phyloP scores from a whole-genome alignment of 1,140 invertebrate genomes.

The Drosophila nannoptera region DNA sequence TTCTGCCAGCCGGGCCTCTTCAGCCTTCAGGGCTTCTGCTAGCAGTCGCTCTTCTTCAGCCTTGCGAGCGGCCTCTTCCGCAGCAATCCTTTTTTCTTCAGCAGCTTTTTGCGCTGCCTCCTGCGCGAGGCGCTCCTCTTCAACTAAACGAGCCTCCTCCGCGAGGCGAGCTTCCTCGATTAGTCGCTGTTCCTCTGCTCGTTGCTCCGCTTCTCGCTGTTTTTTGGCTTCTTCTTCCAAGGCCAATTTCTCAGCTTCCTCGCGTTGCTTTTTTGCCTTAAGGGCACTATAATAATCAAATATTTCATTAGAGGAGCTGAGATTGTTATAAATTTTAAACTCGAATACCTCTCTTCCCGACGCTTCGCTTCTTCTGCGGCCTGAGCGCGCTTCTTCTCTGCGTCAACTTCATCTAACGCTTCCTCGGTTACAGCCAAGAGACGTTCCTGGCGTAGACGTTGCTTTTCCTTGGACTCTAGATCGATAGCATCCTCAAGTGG shows the following conservation, averaged over 20 bases:
- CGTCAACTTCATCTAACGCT: conserved; percentile 79
- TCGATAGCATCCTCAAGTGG: conserved; percentile 81
- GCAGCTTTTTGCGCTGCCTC: conserved; percentile 70
- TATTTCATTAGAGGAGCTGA: not conserved
- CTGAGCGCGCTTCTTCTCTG: conserved; percentile 82
- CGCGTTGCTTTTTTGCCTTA: conserved; percentile 56
- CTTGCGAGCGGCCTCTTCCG: conserved; percentile 74
- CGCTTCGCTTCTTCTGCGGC: conserved; percentile 82
- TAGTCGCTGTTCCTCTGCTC: conserved; percentile 74
- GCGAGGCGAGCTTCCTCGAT: conserved; percentile 80
- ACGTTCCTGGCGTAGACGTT: conserved; percentile 80
- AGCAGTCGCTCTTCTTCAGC: conserved; percentile 77
- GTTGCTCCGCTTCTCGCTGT: conserved; percentile 79
- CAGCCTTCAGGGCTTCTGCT: conserved; percentile 80
- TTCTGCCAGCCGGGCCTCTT: conserved; percentile 80
- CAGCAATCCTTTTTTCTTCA: conserved; percentile 79
- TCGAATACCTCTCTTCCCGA: conserved; percentile 82
- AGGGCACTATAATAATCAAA: conserved; percentile 30
- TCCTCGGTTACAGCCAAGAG: conserved; percentile 79
- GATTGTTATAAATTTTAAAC: no score
- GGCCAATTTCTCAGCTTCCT: conserved; percentile 37
- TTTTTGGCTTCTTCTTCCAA: not conserved
- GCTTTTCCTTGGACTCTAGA: conserved; percentile 80
- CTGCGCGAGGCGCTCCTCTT: conserved; percentile 80
- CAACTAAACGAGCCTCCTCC: conserved; percentile 77